phyloP scores from a whole-genome alignment of 2,888 invertebrate species.

The Chalcis sispes region DNA sequence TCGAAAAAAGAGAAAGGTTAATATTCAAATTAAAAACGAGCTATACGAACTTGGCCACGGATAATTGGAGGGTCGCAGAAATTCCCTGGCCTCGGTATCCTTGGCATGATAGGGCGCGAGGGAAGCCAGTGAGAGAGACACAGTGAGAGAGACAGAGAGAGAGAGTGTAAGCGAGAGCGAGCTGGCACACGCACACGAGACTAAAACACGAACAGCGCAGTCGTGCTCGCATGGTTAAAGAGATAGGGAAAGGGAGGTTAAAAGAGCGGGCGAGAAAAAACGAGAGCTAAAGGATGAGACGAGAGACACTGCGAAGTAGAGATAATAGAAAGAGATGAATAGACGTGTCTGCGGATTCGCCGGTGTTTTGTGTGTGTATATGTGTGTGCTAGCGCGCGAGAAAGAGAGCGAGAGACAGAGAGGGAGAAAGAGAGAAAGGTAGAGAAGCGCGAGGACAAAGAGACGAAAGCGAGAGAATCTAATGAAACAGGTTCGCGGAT shows the following conservation, averaged over 20 bases:
- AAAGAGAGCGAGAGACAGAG: constrained; percentile 15
- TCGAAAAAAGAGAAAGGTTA: neutral
- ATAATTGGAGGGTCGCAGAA: constrained; percentile 73
- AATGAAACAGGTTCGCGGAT: constrained; percentile 59
- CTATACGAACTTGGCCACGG: constrained; percentile 64
- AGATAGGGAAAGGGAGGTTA: constrained; percentile 63
- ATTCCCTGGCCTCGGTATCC: constrained; percentile 66
- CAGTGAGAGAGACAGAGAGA: too few species aligned
- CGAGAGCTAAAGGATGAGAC: constrained; percentile 23
- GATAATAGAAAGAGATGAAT: constrained; percentile 43
- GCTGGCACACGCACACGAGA: constrained; percentile 38
- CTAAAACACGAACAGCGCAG: constrained; percentile 66
- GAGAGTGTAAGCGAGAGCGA: too few species aligned
- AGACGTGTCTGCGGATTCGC: constrained; percentile 54
- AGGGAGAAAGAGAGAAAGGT: constrained; percentile 31
- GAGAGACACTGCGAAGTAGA: constrained; percentile 28
- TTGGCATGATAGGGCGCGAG: constrained; percentile 54
- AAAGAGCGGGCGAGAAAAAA: constrained; percentile 24
- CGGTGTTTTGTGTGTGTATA: too few species aligned
- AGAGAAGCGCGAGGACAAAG: constrained; percentile 51
- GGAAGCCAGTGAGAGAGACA: too few species aligned
- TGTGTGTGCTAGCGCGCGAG: constrained; percentile 10
- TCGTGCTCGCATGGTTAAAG: constrained; percentile 50
- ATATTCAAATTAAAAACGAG: constrained; percentile 61
- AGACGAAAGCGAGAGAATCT: constrained; percentile 56